phyloP scores from a whole-genome alignment of 2,888 invertebrate genomes.

The Tetrapedia diversipes region DNA sequence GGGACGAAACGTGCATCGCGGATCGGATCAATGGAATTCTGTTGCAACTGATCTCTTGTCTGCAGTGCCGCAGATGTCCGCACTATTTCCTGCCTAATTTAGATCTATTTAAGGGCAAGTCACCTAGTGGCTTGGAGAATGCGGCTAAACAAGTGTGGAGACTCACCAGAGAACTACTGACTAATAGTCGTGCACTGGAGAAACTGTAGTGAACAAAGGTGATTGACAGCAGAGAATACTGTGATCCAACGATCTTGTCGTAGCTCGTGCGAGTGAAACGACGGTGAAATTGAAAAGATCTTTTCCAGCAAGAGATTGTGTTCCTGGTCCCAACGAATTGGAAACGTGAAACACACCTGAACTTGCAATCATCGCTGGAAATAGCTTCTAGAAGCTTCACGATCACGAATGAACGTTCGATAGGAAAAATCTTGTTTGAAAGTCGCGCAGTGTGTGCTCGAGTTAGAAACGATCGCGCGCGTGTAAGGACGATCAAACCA shows the following conservation, averaged over 20 bases:
- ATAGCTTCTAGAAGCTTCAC: not conserved
- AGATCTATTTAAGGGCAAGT: slow-evolving; percentile 96
- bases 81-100: slow-evolving; percentile 97
- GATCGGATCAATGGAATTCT: slow-evolving; percentile 97
- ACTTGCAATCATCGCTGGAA: not conserved
- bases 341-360: not conserved
- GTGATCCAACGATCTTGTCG: no score
- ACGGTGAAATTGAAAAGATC: not conserved
- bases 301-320: no score
- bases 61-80: slow-evolving; percentile 96
- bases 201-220: slow-evolving; percentile 87
- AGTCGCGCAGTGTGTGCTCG: slow-evolving; percentile 56
- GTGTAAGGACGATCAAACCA: slow-evolving; percentile 61
- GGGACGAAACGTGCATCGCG: slow-evolving; percentile 95
- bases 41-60: slow-evolving; percentile 96
- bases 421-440: slow-evolving; percentile 13
- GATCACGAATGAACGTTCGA: not conserved
- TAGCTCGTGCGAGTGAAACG: not conserved
- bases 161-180: slow-evolving; percentile 94
- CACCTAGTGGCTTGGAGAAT: slow-evolving; percentile 94
- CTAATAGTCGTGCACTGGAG: slow-evolving; percentile 95
- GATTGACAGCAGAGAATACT: no score
- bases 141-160: slow-evolving; percentile 97
- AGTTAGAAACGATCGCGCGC: slow-evolving; percentile 36
- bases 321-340: no score